Base-by-base conservation (phyloP, 2,888 invertebrate species). In the Rhagium mordax region DNA sequence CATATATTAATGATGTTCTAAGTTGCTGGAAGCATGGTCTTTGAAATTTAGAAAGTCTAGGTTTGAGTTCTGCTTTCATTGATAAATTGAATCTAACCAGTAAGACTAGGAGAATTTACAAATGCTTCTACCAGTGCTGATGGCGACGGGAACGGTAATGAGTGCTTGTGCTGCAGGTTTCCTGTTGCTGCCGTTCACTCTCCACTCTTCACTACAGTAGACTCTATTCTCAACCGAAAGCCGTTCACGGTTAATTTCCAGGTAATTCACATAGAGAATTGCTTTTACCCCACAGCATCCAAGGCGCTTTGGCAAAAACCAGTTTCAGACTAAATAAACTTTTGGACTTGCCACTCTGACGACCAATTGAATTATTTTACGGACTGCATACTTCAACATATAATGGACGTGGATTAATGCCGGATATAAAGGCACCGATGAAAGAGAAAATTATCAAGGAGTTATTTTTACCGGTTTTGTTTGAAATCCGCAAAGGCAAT, bases 181-280 rank as follows among this genome's bases (percentile, higher is more conserved):
- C 82, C 82, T 82, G 82, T 84, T 82, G 82, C 83, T 81, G 77
- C 75, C 75, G 74, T 74, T 74, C 67, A 74, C 77, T 74, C 78
- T 75, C 70, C 74, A 74, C 79, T 80, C 78, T 80, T 78, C 79
- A 75, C 49, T 24, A 15, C 13, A 13, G 62, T 68, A 74, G 75
- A 76, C 77, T 71, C 75, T 74, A 77, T 79, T 80, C 77, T 76
- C 70, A 53, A 64, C 66, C 59, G 70, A 76, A 66, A 72, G 68
- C 65, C 72, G 82, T 85, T 85, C 85, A 85, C 84, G 84, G 83
- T 85, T 85, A 85, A 85, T 86, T 86, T 85, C 84, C 86, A 85
- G 85, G 85, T 85, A 85, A 85, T 85, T 84, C 84, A 80, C 84
- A 84, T 83, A 81, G 83, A 81, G 83, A 84, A 84, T 83, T 82